Percentiles rank a stretch among this genome's conserved stretches.
Conservation (phyloP, 1,140 invertebrate genomes). For the Drosophila grimshawi region DNA sequence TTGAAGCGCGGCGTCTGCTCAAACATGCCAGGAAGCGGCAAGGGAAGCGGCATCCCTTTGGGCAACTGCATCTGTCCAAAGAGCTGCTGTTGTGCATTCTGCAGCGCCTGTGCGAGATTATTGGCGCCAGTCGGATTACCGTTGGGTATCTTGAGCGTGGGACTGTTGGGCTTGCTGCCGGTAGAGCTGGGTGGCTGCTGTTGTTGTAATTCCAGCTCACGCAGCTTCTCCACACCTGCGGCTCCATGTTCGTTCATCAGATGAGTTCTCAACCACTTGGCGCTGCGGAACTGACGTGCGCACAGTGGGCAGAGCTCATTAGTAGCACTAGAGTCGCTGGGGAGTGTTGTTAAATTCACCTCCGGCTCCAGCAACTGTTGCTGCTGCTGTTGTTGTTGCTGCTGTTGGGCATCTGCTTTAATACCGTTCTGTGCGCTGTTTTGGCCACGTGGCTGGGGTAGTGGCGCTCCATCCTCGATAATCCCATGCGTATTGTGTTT, state of each 20-base stretch:
- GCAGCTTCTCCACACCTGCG: slow-evolving; percentile 89
- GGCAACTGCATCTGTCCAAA: slow-evolving; percentile 71
- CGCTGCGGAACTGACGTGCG: slow-evolving; percentile 93
- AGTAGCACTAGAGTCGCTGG: slow-evolving; percentile 17
- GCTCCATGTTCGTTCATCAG: slow-evolving; percentile 94
- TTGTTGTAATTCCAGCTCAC: slow-evolving; percentile 87
- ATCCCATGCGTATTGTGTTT: slow-evolving; percentile 99
- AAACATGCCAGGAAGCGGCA: slow-evolving; percentile 86
- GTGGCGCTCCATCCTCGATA: slow-evolving; percentile 88
- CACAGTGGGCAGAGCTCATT: slow-evolving; percentile 94
- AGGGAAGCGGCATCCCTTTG: slow-evolving; percentile 66
- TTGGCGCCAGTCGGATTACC: slow-evolving; percentile 73
- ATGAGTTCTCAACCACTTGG: slow-evolving; percentile 95
- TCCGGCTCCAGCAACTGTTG: slow-evolving; percentile 72
- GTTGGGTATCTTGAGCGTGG: slow-evolving; percentile 88
- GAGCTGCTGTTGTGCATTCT: slow-evolving; percentile 81
- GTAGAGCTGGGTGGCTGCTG: slow-evolving; percentile 53
- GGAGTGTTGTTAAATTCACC: slow-evolving; percentile 55
- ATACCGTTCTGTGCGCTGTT: slow-evolving; percentile 82
- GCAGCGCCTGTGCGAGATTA: slow-evolving; percentile 78
- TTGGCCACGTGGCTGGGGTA: slow-evolving; percentile 85
- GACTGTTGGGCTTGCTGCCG: slow-evolving; percentile 84
- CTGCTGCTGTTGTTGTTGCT: slow-evolving; percentile 42
- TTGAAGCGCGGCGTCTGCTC: slow-evolving; percentile 85
- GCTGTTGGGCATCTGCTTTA: slow-evolving; percentile 84